Conservation (phyloP, 2,113 vertebrate genomes). For the Asarcornis scutulata region DNA sequence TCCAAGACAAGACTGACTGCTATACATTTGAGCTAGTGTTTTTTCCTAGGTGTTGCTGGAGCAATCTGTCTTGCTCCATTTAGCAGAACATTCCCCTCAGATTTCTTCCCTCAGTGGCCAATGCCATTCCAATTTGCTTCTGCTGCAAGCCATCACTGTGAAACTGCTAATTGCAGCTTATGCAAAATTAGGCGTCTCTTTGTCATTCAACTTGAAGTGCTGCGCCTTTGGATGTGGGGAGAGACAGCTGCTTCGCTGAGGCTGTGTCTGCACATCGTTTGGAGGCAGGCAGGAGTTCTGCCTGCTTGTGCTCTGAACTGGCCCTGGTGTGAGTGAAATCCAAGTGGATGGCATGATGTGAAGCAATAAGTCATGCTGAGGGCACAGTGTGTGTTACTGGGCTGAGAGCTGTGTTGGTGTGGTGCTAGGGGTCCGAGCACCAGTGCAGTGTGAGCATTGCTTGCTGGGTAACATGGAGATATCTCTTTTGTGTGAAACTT, state of each 20-base stretch:
- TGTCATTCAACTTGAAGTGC: background rate
- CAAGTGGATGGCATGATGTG: background rate
- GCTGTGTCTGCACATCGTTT: background rate
- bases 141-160: background rate
- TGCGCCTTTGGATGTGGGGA: background rate
- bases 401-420: background rate
- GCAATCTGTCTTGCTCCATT: background rate
- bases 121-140: background rate
- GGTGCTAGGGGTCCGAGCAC: background rate
- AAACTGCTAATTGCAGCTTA: constrained; percentile 16
- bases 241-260: background rate
- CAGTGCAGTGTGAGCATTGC: rapidly evolving
- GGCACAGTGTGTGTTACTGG: background rate
- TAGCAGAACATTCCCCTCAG: background rate
- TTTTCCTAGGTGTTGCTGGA: background rate
- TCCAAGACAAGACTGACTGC: background rate
- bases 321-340: background rate
- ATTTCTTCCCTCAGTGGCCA: background rate
- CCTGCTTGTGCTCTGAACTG: rapidly evolving
- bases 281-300: background rate
- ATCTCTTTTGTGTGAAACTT: background rate
- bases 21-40: background rate
- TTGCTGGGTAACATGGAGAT: rapidly evolving
- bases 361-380: rapidly evolving
- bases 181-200: background rate